A percentile compares a stretch with the other conserved stretches of the same genome.
These are phyloP conservation scores for Falcunculus frontatus DNA, from an alignment of 2,113 vertebrate species.

Conservation along the genomic window DNA sequence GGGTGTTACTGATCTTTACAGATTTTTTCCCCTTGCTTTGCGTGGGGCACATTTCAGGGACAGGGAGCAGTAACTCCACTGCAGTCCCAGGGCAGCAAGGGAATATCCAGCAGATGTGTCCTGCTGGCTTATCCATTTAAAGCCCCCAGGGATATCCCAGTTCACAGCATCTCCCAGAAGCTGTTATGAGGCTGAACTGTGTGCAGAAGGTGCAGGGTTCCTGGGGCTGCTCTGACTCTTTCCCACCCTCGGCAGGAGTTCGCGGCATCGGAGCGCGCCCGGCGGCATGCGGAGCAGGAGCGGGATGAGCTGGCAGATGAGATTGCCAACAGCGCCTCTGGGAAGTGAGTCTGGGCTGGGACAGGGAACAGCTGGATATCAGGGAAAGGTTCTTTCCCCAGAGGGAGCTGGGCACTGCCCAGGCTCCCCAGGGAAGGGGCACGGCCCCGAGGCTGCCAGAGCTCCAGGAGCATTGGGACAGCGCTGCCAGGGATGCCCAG, in stretches of 20 bases:
- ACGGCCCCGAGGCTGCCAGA: not conserved
- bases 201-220: not conserved
- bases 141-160: not conserved
- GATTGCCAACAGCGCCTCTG: slow-evolving; percentile 93
- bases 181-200: not conserved
- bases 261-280: slow-evolving; percentile 88
- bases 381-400: not conserved
- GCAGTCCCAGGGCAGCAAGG: not conserved
- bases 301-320: slow-evolving; percentile 92
- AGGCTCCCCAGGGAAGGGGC: not conserved
- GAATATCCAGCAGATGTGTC: not conserved
- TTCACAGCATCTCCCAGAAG: not conserved
- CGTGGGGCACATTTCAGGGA: not conserved
- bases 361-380: not conserved
- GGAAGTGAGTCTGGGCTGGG: slow-evolving; percentile 82
- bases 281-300: slow-evolving; percentile 93
- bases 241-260: slow-evolving; percentile 74
- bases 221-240: not conserved
- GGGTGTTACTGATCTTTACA: not conserved
- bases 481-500: not conserved
- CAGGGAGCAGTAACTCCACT: not conserved
- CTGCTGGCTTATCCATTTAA: not conserved
- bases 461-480: not conserved
- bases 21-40: not conserved
- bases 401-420: not conserved